phyloP scores from a whole-genome alignment of 2,888 invertebrate genomes.

The Cheiracanthium punctorium region DNA sequence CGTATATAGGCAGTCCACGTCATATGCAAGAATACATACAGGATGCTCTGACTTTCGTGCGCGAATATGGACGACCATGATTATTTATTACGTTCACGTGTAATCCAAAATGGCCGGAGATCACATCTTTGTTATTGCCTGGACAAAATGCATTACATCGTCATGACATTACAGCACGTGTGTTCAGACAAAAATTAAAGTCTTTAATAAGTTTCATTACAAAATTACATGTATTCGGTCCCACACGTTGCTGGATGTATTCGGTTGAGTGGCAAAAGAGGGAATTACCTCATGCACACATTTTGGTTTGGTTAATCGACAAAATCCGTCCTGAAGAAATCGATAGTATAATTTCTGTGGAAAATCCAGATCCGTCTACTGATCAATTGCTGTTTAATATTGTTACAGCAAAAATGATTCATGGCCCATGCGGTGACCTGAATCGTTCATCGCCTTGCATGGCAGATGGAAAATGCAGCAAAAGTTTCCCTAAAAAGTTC shows the following conservation, averaged over 20 bases:
- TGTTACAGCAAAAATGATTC: background rate
- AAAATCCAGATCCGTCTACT: background rate
- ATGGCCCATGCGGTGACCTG: background rate
- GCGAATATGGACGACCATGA: constrained; percentile 73
- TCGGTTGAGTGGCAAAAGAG: constrained; percentile 4
- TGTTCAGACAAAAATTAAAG: constrained; percentile 30
- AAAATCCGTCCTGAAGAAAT: background rate
- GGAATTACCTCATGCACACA: constrained; percentile 7
- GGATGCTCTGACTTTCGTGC: constrained; percentile 73
- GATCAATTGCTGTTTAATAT: background rate
- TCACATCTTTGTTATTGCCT: constrained; percentile 53
- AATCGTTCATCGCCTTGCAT: constrained; percentile 25
- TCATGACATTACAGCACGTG: constrained; percentile 18
- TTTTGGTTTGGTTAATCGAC: background rate
- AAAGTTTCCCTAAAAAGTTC: constrained; percentile 22
- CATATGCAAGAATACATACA: constrained; percentile 72
- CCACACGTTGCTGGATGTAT: constrained; percentile 11
- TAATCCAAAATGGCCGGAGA: constrained; percentile 74
- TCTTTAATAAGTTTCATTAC: constrained; percentile 26
- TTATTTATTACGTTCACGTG: constrained; percentile 74
- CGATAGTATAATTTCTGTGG: background rate
- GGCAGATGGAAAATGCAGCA: constrained; percentile 34
- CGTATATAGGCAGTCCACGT: constrained; percentile 4
- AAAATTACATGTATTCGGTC: constrained; percentile 20
- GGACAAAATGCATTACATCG: constrained; percentile 26